Conservation (phyloP, 1,140 invertebrate genomes). For the Galleria mellonella region DNA sequence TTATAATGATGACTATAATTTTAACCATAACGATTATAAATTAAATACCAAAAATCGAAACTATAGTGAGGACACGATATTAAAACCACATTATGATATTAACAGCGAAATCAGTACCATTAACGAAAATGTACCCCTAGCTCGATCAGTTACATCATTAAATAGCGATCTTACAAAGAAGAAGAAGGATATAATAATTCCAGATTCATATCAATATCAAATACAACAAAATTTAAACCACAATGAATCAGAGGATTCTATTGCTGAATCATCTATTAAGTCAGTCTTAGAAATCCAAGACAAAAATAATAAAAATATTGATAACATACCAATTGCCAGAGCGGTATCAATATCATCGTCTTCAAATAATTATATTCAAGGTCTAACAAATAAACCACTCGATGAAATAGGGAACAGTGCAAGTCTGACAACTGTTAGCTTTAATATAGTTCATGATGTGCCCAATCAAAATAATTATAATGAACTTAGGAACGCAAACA, state of each 20-base stretch:
- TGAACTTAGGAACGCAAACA: conserved; percentile 46
- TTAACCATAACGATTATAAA: too few relatives aligned
- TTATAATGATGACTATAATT: too few relatives aligned
- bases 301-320: conserved; percentile 25
- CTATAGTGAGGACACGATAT: too few relatives aligned
- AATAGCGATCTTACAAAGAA: too few relatives aligned
- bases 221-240: too few relatives aligned
- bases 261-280: conserved; percentile 38
- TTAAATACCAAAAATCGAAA: too few relatives aligned
- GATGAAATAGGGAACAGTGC: conserved; percentile 28
- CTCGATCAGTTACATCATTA: too few relatives aligned
- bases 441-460: conserved; percentile 52
- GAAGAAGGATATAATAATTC: too few relatives aligned
- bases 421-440: conserved; percentile 57
- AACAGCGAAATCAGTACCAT: too few relatives aligned
- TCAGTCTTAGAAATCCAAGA: conserved; percentile 18
- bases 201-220: too few relatives aligned
- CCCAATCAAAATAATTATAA: conserved; percentile 73
- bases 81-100: too few relatives aligned
- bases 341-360: conserved; percentile 32
- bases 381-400: conserved; percentile 24
- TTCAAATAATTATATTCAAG: conserved; percentile 42
- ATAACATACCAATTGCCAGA: conserved; percentile 15
- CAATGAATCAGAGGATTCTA: conserved; percentile 13
- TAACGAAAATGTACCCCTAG: too few relatives aligned